Evolutionary conservation across 2,888 invertebrate genomes (phyloP), one percentile per base, ranked within the genome.

Genomic region (Cryptus viduatorius): DNA sequence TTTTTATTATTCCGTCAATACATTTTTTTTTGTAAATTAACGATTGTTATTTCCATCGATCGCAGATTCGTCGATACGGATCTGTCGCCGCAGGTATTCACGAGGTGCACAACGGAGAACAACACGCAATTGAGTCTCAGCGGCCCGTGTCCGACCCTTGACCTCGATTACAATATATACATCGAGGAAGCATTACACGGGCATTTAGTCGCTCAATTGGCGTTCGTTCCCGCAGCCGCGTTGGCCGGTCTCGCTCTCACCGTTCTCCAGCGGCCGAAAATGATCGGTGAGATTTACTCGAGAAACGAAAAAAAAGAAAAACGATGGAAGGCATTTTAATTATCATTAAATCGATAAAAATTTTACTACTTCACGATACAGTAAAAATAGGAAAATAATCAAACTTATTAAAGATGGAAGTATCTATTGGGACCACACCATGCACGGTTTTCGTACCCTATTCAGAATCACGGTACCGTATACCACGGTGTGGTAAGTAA

Each of bases 11-110:
- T n/a, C 3, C 10, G 4, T 16, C 0, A 8, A 19, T 48, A 12
- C 8, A 71, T 64, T 5, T 48, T 50, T 7, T 29, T 4, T 29
- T 7, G 10, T 53, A 48, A 24, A 12, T 4, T 4, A 12, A 53
- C n/a, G 4, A 10, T 10, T 7, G n/a, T 29, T 29, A 59, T 5
- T 59, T 29, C 72, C 0, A 44, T 50, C 29, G 56, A 64, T 86
- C 76, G 37, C 92, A 96, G 96, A 88, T 96, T 96, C 90, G 95
- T 96, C 88, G 96, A 96, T 93, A 96, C 96, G 16, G 97, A 97
- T 92, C 88, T 95, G 72, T 94, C 94, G 8, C 91, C 94, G 53
- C 93, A 95, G 89, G 95, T 96, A 90, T 96, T 96, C 90, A 92
- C 94, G 44, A 95, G 95, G 31, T 96, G 96, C 90, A 93, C 92